These are phyloP conservation scores for Luperina nickerlii DNA, from an alignment of 2,888 invertebrate species.

Conservation along the genomic window DNA sequence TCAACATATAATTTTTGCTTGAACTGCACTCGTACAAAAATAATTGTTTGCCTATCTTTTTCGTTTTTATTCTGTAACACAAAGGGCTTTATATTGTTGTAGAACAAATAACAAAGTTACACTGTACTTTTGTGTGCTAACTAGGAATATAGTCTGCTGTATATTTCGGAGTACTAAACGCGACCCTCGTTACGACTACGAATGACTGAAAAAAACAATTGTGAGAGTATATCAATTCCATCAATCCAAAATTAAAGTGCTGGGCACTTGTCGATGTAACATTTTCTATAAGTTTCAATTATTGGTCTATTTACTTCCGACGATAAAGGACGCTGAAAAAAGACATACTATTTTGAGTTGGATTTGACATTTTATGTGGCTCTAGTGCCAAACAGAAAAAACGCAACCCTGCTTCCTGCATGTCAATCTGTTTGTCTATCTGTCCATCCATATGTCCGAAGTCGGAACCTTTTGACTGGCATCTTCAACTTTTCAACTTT, in stretches of 20 bases:
- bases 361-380: not conserved
- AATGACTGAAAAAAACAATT: not conserved
- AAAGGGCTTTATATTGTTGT: constrained; percentile 11
- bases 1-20: not conserved
- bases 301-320: not conserved
- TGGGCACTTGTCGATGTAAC: too few species aligned
- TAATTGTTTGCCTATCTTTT: constrained; percentile 13
- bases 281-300: not conserved
- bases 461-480: constrained; percentile 1
- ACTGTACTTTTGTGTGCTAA: constrained; percentile 5
- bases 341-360: not conserved
- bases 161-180: not conserved
- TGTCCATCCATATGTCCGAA: constrained; percentile 24
- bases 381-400: constrained; percentile 4
- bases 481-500: constrained; percentile 4
- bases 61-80: constrained; percentile 10
- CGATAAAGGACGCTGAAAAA: not conserved
- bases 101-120: constrained; percentile 11
- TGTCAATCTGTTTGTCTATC: constrained; percentile 19
- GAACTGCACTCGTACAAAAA: constrained; percentile 12
- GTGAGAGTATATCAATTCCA: not conserved
- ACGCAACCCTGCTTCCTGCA: not conserved
- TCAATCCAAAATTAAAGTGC: not conserved
- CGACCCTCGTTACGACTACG: not conserved
- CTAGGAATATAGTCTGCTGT: not conserved